A percentile compares a stretch with the other conserved stretches of the same genome.
phyloP scores from a whole-genome alignment of 1,140 invertebrate genomes.

The Euura lappo region DNA sequence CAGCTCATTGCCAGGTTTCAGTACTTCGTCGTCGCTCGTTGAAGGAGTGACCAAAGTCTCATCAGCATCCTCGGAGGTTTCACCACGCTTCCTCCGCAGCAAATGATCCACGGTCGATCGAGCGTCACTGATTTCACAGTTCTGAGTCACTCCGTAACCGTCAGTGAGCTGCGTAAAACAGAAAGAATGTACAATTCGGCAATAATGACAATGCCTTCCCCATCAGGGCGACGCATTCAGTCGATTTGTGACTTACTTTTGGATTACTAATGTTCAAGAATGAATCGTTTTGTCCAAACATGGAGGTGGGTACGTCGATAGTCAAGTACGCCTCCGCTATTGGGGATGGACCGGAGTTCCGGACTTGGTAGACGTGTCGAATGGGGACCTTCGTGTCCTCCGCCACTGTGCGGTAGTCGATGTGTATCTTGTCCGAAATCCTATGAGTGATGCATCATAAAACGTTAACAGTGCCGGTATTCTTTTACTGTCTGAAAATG shows the following conservation, averaged over 20 bases:
- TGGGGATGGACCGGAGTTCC: conserved; percentile 48
- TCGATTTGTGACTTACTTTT: background rate
- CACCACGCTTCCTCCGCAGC: no score
- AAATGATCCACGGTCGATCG: no score
- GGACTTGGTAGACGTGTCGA: conserved; percentile 41
- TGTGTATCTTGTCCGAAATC: conserved; percentile 50
- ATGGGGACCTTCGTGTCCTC: conserved; percentile 33
- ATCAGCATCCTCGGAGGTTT: no score
- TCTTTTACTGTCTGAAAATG: no score
- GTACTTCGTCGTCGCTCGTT: no score
- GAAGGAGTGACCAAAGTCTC: no score
- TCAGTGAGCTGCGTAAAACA: background rate
- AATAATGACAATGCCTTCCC: no score
- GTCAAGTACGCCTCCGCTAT: conserved; percentile 33
- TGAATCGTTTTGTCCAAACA: background rate
- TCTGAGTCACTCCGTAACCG: background rate
- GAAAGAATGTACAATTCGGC: background rate
- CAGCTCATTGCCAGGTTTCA: no score
- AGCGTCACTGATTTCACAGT: background rate
- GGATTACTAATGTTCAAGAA: background rate
- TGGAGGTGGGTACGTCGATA: conserved; percentile 30
- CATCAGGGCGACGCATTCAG: no score
- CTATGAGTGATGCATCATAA: conserved; percentile 29
- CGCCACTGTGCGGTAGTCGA: conserved; percentile 28
- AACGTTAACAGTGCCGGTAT: no score